Evolutionary conservation across 2,888 invertebrate species (phyloP).

Genomic region (Anoplius nigerrimus): DNA sequence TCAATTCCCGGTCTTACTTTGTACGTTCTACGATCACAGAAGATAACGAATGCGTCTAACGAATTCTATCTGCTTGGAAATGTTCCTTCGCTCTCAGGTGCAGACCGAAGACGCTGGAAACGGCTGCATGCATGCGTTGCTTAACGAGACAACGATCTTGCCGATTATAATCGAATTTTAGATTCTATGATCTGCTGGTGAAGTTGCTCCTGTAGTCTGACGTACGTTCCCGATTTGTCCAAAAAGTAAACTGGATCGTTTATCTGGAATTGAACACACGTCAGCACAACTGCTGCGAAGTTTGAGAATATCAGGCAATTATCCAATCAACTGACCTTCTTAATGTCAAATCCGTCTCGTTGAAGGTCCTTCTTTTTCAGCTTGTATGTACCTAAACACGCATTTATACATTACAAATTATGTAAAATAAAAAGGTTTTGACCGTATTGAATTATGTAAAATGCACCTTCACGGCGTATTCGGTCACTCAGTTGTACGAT

Average conservation of each 20-base stretch:
- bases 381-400: conserved; percentile 87
- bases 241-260: conserved; percentile 86
- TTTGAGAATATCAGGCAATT: background rate
- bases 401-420: background rate
- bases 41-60: too few species aligned
- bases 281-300: background rate
- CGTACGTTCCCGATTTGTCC: conserved; percentile 78
- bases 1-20: too few species aligned
- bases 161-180: conserved; percentile 54
- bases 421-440: too few species aligned
- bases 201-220: conserved; percentile 79
- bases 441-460: too few species aligned
- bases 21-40: too few species aligned
- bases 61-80: too few species aligned
- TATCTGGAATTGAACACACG: conserved; percentile 67
- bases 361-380: conserved; percentile 92
- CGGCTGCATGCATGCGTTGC: too few species aligned
- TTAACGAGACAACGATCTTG: too few species aligned
- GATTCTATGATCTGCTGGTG: conserved; percentile 77
- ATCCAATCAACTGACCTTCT: conserved; percentile 76
- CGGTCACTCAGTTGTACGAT: too few species aligned
- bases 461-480: too few species aligned
- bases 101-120: too few species aligned
- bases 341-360: conserved; percentile 88
- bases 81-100: too few species aligned